These are phyloP conservation scores for Chinchilla lanigera DNA, from an alignment of 2,113 vertebrate genomes.

Conservation along the genomic window DNA sequence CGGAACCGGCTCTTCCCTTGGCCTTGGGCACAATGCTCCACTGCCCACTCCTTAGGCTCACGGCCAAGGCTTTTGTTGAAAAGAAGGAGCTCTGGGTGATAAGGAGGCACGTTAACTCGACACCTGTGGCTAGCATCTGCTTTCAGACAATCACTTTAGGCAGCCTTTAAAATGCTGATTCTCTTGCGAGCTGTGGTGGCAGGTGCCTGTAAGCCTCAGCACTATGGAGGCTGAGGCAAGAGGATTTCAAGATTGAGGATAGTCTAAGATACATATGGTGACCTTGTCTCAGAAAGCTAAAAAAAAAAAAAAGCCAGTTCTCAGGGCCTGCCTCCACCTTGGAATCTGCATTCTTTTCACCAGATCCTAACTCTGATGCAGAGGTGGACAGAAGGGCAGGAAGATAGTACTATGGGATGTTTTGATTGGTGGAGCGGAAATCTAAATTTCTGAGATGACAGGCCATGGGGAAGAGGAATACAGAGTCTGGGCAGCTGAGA, in stretches of 20 bases:
- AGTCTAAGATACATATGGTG: neutral
- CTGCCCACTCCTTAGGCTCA: neutral
- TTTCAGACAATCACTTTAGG: neutral
- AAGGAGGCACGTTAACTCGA: neutral
- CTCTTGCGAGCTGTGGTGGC: neutral
- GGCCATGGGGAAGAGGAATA: too few relatives aligned
- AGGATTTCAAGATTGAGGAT: neutral
- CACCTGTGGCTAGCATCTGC: neutral
- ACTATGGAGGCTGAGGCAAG: neutral
- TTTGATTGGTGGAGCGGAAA: neutral
- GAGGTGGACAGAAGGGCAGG: neutral
- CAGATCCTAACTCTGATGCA: neutral
- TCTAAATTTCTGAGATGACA: neutral
- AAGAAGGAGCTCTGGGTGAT: neutral
- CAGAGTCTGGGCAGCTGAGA: neutral
- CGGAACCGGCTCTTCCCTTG: neutral
- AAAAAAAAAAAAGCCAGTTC: neutral
- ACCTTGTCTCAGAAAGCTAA: neutral
- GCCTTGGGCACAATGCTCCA: neutral
- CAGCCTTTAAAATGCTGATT: neutral
- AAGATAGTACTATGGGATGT: neutral
- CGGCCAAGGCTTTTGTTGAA: neutral
- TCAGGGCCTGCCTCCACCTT: neutral
- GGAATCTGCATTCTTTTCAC: neutral
- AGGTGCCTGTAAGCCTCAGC: neutral